Percentiles rank a stretch among this genome's conserved stretches.
These are phyloP conservation scores for Porphyrio hochstetteri DNA, from an alignment of 2,113 vertebrate species.

Conservation along the genomic window DNA sequence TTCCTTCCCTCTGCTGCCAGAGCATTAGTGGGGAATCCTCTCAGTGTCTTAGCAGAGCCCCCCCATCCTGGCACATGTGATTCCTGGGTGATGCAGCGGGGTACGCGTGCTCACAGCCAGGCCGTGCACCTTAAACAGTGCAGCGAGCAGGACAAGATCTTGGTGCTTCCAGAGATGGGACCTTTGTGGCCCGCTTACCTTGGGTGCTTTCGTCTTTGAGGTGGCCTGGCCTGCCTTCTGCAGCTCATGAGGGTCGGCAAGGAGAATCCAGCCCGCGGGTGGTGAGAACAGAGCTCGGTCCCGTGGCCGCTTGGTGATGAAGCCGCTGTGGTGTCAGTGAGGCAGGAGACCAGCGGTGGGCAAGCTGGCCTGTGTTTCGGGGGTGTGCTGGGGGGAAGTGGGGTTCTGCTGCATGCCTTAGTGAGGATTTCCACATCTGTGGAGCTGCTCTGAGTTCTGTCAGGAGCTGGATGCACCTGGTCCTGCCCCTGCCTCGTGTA, in stretches of 20 bases:
- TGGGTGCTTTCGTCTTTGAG: background rate
- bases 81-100: background rate
- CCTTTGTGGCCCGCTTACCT: background rate
- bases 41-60: background rate
- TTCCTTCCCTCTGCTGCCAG: background rate
- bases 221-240: background rate
- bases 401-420: background rate
- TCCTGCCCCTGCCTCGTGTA: background rate
- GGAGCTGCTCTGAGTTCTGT: background rate
- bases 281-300: background rate
- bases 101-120: accelerated
- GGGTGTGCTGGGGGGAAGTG: background rate
- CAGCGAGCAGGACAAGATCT: background rate
- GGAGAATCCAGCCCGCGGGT: background rate
- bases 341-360: background rate
- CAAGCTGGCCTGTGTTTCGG: accelerated
- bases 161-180: background rate
- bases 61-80: background rate
- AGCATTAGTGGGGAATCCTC: background rate
- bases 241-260: too few species aligned
- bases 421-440: background rate
- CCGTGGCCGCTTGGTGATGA: background rate
- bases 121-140: background rate
- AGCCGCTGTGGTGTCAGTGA: background rate
- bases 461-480: background rate